Base-by-base conservation (phyloP, 2,113 vertebrate species). In the Xenopus tropicalis region DNA sequence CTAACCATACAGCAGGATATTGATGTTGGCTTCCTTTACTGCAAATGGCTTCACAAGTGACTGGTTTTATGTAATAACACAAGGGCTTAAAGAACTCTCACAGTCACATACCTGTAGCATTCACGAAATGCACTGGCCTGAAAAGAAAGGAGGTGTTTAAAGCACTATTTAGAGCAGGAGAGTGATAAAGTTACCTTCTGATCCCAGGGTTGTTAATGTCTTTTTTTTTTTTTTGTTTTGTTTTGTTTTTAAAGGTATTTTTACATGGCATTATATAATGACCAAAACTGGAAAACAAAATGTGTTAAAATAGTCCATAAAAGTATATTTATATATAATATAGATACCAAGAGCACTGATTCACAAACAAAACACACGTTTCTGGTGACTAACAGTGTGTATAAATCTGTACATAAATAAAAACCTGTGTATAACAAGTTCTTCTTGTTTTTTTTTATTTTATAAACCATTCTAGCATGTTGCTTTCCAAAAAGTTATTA, bases 351-450 rank as follows among this genome's bases (percentile, higher is more conserved):
- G 72, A 75, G 72, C 72, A 69, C 72, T 69, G 72, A 75, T 75
- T 61, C 59, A 69, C 72, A 62, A 74, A 75, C 61, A 75, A 52
- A 69, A 75, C 72, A 75, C 72, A 69, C 73, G 25, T 63, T 62
- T 56, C 73, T 75, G 73, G 73, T 24, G 58, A 69, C 66, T 75
- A 75, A 75, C 46, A 14, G 73, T 75, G 73, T 75, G 73, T 75
- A 75, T 69, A 75, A 75, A 69, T 69, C 24, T 75, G 73, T 75
- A 75, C 46, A 75, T 68, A 75, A 73, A 75, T 75, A 75, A 75
- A 65, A 75, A 64, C 66, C 58, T 54, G 66, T 75, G 73, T 75
- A 69, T 75, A 67, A 51, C 21, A 44, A 19, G 4, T 24, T 23
- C 20, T 14, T 11, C 5, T 46, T 14, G 52, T 54, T 12, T 64